Evolutionary conservation across 2,888 invertebrate species (phyloP).

Genomic region (Agrotis exclamationis): DNA sequence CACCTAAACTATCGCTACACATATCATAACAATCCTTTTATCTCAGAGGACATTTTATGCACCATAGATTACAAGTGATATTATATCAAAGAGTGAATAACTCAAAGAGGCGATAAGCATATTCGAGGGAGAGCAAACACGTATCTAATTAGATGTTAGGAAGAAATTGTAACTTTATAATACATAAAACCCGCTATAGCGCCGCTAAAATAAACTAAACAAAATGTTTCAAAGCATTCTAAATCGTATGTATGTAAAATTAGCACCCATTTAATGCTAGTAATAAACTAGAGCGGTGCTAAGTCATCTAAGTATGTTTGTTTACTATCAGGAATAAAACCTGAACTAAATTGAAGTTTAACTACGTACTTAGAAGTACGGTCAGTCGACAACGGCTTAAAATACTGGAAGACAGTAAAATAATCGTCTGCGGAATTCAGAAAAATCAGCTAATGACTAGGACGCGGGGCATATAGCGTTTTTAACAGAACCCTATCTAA

Average conservation of each 20-base stretch:
- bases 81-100: constrained; percentile 63
- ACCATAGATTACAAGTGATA: constrained; percentile 80
- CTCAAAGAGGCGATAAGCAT: constrained; percentile 65
- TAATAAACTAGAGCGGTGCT: constrained; percentile 80
- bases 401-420: constrained; percentile 87
- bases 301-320: constrained; percentile 56
- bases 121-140: constrained; percentile 71
- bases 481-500: constrained; percentile 69
- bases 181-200: constrained; percentile 61
- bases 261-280: constrained; percentile 86
- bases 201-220: constrained; percentile 55
- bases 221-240: constrained; percentile 63
- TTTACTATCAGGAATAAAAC: constrained; percentile 64
- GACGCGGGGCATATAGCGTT: constrained; percentile 63
- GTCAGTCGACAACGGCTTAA: constrained; percentile 77
- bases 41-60: constrained; percentile 81
- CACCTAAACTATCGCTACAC: constrained; percentile 60
- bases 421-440: constrained; percentile 70
- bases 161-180: constrained; percentile 56
- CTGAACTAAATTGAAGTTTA: constrained; percentile 67
- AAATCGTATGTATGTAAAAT: constrained; percentile 72
- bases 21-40: constrained; percentile 75
- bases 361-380: constrained; percentile 64
- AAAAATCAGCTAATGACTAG: constrained; percentile 62
- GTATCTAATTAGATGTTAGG: constrained; percentile 66